Conservation (phyloP, 2,797 vertebrate genomes). For the Carcharodon carcharias region DNA sequence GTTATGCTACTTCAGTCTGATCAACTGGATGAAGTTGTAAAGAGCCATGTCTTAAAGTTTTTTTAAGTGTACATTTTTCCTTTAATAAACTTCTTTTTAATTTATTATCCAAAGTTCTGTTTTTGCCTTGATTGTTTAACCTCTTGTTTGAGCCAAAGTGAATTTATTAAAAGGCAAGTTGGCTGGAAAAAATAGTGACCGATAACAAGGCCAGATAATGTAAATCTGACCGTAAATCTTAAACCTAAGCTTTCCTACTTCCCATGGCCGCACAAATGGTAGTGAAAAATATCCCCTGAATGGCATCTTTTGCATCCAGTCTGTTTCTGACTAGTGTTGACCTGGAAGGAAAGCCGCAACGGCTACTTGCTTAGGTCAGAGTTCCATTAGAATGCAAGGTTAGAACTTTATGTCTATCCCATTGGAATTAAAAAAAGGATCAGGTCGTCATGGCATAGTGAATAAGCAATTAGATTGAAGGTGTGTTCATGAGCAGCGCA, state of each 20-base stretch:
- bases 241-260: not conserved
- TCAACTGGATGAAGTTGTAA: too few species aligned
- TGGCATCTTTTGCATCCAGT: not conserved
- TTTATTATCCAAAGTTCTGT: too few species aligned
- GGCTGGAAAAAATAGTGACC: too few species aligned
- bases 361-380: not conserved
- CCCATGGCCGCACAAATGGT: not conserved
- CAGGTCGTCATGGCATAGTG: not conserved
- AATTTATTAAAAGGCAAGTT: too few species aligned
- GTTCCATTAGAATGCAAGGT: not conserved
- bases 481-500: not conserved
- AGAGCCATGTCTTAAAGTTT: too few species aligned
- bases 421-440: not conserved
- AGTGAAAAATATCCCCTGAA: not conserved
- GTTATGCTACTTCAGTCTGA: too few species aligned
- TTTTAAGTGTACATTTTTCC: too few species aligned
- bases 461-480: not conserved
- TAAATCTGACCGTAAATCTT: too few species aligned
- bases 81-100: too few species aligned
- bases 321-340: not conserved
- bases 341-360: not conserved
- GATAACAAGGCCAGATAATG: too few species aligned
- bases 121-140: too few species aligned
- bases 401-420: not conserved
- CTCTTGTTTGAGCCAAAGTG: too few species aligned